Percentiles rank a stretch among this genome's conserved stretches.
Evolutionary conservation across 2,797 vertebrate genomes (phyloP).

Genomic region (Avahi laniger): DNA sequence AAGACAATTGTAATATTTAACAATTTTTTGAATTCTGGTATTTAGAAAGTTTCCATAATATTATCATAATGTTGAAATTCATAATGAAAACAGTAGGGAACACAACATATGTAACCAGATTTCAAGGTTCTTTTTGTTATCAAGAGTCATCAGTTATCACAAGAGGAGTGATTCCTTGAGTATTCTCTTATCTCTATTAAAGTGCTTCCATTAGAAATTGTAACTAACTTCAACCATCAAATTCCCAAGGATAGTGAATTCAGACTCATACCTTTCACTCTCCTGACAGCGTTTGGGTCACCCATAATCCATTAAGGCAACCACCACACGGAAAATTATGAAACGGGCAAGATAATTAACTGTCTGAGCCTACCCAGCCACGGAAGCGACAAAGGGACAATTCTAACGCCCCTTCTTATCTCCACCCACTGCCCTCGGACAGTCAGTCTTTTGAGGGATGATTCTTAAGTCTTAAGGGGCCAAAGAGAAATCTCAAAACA

Average conservation of each 20-base stretch:
- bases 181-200: background rate
- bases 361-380: background rate
- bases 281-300: background rate
- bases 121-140: background rate
- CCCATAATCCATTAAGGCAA: background rate
- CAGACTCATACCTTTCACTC: background rate
- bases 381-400: background rate
- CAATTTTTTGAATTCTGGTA: background rate
- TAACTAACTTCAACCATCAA: constrained; percentile 4
- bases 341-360: background rate
- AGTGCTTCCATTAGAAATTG: background rate
- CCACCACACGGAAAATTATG: background rate
- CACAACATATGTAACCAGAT: background rate
- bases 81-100: constrained; percentile 6
- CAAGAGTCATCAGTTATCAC: background rate
- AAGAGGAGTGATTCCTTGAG: constrained; percentile 5
- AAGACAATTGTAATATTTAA: background rate
- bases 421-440: background rate
- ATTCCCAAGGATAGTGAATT: background rate
- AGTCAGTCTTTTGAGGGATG: background rate
- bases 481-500: background rate
- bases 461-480: background rate
- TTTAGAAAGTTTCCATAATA: constrained; percentile 27
- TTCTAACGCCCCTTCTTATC: background rate
- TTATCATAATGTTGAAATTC: background rate